These are phyloP conservation scores for Crocidura indochinensis DNA, from an alignment of 2,797 vertebrate genomes.

Conservation along the genomic window DNA sequence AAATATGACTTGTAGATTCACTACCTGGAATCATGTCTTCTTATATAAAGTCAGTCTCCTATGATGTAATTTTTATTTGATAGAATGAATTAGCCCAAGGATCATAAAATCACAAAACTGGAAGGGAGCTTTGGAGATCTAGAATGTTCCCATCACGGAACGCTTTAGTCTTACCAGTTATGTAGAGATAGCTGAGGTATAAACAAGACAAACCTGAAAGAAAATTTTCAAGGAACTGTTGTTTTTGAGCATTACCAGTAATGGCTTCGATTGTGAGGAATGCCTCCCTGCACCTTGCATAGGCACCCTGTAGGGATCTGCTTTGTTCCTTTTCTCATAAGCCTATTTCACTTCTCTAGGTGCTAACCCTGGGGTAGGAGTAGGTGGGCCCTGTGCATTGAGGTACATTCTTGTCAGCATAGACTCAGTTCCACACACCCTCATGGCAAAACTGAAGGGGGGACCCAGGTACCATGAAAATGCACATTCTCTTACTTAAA, in stretches of 20 bases:
- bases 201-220: conserved; percentile 18
- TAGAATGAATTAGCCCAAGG: conserved; percentile 61
- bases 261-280: neutral
- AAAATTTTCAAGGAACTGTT: conserved; percentile 1
- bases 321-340: neutral
- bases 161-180: neutral
- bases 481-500: neutral
- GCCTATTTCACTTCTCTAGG: neutral
- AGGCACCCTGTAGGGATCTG: neutral
- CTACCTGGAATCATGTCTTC: conserved; percentile 41
- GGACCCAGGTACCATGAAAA: neutral
- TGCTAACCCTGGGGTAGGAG: neutral
- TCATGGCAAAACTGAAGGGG: too few species aligned
- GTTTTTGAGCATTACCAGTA: neutral
- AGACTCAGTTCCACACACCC: neutral
- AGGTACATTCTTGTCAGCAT: neutral
- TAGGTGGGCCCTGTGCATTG: fast-evolving
- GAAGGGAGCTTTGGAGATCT: conserved; percentile 56
- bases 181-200: neutral
- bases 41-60: conserved; percentile 13
- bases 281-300: neutral
- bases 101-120: conserved; percentile 66
- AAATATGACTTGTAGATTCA: conserved; percentile 43
- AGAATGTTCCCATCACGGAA: conserved; percentile 40
- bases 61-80: conserved; percentile 21